Conservation (phyloP, 2,113 vertebrate genomes). For the Thunnus thynnus region DNA sequence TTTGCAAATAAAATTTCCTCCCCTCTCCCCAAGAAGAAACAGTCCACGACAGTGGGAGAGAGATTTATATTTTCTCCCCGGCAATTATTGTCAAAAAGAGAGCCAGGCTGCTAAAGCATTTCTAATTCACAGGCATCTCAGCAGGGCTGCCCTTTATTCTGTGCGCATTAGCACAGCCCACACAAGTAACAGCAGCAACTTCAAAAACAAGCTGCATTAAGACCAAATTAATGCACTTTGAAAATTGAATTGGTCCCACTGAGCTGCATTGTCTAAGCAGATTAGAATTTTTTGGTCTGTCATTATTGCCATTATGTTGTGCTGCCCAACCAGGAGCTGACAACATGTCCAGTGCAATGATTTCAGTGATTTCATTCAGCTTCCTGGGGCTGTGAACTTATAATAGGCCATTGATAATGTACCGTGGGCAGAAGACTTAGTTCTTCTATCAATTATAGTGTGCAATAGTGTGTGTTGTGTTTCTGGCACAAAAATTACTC, state of each 20-base stretch:
- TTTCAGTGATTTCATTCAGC: constrained; percentile 38
- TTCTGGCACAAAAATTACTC: constrained; percentile 54
- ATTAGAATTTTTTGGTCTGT: constrained; percentile 53
- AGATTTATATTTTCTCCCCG: constrained; percentile 53
- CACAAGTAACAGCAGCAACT: constrained; percentile 42
- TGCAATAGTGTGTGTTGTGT: not conserved
- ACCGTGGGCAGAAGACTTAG: constrained; percentile 23
- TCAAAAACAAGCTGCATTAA: constrained; percentile 68
- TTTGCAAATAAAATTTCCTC: constrained; percentile 24
- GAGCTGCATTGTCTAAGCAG: constrained; percentile 38
- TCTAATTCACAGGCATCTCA: constrained; percentile 49
- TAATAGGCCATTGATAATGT: constrained; percentile 39
- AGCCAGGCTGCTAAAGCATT: constrained; percentile 42
- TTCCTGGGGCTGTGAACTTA: constrained; percentile 21
- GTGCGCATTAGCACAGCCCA: constrained; percentile 56
- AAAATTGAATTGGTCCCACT: constrained; percentile 54
- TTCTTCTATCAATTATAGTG: constrained; percentile 38
- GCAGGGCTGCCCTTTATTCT: constrained; percentile 61
- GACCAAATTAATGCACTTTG: constrained; percentile 52
- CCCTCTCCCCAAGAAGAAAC: constrained; percentile 11
- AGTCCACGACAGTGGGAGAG: constrained; percentile 22
- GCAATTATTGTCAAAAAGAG: constrained; percentile 61
- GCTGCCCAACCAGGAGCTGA: constrained; percentile 1
- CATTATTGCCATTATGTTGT: constrained; percentile 20
- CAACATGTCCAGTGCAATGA: constrained; percentile 31